Percentiles rank a stretch among this genome's conserved stretches.
Evolutionary conservation across 2,888 invertebrate genomes (phyloP).

Genomic region (Fragum whitleyi): DNA sequence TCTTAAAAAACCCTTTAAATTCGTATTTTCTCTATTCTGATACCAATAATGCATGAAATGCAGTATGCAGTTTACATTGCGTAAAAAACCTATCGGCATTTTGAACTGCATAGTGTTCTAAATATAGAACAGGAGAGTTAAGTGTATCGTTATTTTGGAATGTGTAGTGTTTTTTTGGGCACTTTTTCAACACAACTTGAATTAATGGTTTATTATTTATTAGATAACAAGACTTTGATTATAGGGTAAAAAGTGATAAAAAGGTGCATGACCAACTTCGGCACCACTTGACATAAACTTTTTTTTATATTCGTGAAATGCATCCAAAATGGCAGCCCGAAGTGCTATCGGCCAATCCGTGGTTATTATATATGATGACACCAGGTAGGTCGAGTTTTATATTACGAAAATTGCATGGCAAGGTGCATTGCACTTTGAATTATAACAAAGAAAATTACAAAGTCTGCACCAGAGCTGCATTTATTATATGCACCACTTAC

Average conservation of each 20-base stretch:
- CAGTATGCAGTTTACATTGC: conserved; percentile 25
- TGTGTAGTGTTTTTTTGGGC: background rate
- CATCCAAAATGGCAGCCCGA: conserved; percentile 61
- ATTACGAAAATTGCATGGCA: conserved; percentile 11
- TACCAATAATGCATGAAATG: conserved; percentile 17
- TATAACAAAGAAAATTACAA: conserved; percentile 7
- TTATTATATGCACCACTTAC: conserved; percentile 15
- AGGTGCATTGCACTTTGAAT: conserved; percentile 10
- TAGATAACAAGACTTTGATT: background rate
- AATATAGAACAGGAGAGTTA: conserved; percentile 23
- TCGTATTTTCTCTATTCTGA: background rate
- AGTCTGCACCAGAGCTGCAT: conserved; percentile 12
- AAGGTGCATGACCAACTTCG: conserved; percentile 40
- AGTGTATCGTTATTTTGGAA: background rate
- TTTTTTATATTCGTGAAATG: conserved; percentile 33
- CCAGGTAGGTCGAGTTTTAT: conserved; percentile 49
- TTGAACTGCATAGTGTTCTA: conserved; percentile 30
- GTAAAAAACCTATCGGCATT: conserved; percentile 29
- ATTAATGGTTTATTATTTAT: background rate
- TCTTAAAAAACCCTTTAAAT: background rate
- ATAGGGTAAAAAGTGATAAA: background rate
- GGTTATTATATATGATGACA: conserved; percentile 57
- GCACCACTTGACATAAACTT: conserved; percentile 25
- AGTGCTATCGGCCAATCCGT: conserved; percentile 55
- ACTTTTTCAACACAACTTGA: background rate